Conservation (phyloP, 2,888 invertebrate species). For the Phengaris arion region DNA sequence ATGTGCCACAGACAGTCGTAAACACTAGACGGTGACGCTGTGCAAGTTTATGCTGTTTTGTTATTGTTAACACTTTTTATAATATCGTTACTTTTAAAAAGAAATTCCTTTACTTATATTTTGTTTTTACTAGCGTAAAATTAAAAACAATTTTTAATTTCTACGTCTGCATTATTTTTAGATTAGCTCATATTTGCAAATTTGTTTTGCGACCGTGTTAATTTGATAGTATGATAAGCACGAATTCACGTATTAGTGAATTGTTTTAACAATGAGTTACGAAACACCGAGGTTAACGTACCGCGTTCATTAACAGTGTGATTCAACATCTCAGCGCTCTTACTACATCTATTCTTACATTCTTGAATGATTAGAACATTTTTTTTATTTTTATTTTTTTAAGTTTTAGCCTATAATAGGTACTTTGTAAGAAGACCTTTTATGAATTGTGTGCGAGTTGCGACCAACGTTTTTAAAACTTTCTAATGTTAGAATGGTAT, state of each 20-base stretch:
- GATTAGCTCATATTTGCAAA: background rate
- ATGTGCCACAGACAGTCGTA: no score
- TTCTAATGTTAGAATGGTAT: background rate
- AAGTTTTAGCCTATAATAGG: no score
- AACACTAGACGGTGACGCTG: no score
- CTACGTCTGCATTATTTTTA: background rate
- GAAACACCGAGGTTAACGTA: constrained; percentile 59
- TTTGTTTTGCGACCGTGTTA: background rate
- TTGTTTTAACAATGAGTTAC: constrained; percentile 53
- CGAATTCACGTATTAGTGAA: constrained; percentile 3
- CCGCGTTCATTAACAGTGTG: constrained; percentile 40
- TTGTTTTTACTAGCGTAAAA: no score
- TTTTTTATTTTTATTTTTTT: no score
- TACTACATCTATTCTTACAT: constrained; percentile 2
- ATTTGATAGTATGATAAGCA: constrained; percentile 21
- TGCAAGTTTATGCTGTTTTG: no score
- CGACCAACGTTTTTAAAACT: background rate
- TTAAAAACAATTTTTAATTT: background rate
- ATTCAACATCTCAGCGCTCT: background rate
- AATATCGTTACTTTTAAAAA: no score
- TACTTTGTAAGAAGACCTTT: background rate
- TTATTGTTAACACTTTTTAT: no score
- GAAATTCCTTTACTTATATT: no score
- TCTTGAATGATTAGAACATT: background rate
- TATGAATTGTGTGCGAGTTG: background rate